phyloP scores from a whole-genome alignment of 2,113 vertebrate species.

The Aythya baeri region DNA sequence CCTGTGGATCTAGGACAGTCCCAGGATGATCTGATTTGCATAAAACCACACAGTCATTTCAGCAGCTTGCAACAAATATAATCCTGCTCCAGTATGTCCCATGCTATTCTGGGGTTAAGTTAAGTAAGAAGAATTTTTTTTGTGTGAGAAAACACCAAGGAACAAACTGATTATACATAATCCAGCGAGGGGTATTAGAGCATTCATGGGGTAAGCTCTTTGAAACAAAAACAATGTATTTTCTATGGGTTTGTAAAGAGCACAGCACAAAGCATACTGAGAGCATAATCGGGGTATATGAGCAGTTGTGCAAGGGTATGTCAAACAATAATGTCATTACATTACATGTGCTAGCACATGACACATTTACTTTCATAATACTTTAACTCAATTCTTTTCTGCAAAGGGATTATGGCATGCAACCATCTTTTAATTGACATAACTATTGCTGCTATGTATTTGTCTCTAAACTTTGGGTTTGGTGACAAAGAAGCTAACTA shows the following conservation, averaged over 20 bases:
- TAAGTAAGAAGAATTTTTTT: conserved; percentile 21
- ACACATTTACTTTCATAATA: not conserved
- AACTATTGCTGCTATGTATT: not conserved
- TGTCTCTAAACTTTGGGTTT: not conserved
- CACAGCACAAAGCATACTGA: not conserved
- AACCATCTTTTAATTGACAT: not conserved
- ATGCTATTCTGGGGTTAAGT: conserved; percentile 5
- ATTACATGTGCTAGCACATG: not conserved
- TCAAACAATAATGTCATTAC: not conserved
- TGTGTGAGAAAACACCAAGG: conserved; percentile 23
- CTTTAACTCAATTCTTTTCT: not conserved
- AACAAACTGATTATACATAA: conserved; percentile 59
- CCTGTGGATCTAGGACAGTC: conserved; percentile 32
- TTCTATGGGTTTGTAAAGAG: not conserved
- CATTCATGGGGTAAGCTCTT: conserved; percentile 47
- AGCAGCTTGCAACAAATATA: conserved; percentile 36
- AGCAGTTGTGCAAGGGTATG: conserved; percentile 48
- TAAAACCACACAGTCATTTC: conserved; percentile 30
- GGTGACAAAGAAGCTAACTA: not conserved
- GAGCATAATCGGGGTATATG: conserved; percentile 43
- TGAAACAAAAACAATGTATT: conserved; percentile 43
- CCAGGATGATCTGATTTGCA: conserved; percentile 17
- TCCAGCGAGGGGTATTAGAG: conserved; percentile 43
- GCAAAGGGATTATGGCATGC: not conserved
- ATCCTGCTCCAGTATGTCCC: conserved; percentile 7